phyloP scores from a whole-genome alignment of 53 echinoderm and acorn worm species.

The Actinopyga echinites region DNA sequence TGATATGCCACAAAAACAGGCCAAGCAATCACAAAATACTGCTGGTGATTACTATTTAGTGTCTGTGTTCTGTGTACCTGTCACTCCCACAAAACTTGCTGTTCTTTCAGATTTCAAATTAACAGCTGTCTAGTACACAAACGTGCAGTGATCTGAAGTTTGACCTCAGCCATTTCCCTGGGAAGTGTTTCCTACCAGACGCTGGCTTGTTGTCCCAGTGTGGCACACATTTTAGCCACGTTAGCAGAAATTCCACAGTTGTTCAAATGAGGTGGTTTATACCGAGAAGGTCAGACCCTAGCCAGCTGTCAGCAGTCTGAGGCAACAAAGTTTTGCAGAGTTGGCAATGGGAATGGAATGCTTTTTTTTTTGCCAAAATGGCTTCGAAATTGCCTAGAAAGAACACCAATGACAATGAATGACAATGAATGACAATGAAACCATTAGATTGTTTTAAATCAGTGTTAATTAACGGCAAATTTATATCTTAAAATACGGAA shows the following conservation, averaged over 20 bases:
- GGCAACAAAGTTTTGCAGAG: neutral
- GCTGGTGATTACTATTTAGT: no score
- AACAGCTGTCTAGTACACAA: neutral
- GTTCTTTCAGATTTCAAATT: slow-evolving; percentile 2
- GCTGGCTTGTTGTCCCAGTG: neutral
- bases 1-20: no score
- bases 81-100: slow-evolving; percentile 19
- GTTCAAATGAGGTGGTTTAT: neutral
- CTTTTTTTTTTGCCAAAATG: no score
- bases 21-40: no score
- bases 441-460: no score
- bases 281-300: neutral
- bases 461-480: no score
- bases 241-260: slow-evolving; percentile 21
- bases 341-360: neutral
- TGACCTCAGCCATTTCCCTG: slow-evolving; percentile 22
- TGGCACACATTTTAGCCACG: slow-evolving; percentile 16
- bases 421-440: no score
- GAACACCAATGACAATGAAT: no score
- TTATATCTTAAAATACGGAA: no score
- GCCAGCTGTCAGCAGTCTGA: no score
- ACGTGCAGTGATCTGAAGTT: slow-evolving; percentile 12
- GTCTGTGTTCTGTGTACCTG: no score
- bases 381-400: no score
- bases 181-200: neutral